A percentile compares a stretch with the other conserved stretches of the same genome.
These are phyloP conservation scores for Macaca nemestrina DNA, from an alignment of 2,113 vertebrate species.

Conservation along the genomic window DNA sequence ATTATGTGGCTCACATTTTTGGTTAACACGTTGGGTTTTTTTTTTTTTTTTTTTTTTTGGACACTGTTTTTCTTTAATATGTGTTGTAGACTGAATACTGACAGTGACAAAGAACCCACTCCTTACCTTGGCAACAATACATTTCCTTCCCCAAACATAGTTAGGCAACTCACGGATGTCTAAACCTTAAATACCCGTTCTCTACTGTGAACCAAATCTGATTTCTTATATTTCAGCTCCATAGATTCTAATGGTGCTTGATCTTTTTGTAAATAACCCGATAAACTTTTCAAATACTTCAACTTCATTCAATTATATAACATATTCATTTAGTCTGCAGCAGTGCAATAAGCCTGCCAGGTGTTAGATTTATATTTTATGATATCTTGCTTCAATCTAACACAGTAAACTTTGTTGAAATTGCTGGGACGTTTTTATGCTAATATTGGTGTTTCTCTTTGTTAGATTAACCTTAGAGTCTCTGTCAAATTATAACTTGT, in stretches of 20 bases:
- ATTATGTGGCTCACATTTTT: not conserved
- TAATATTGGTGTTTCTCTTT: not conserved
- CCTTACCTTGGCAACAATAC: not conserved
- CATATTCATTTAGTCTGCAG: not conserved
- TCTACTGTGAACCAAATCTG: not conserved
- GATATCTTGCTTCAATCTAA: not conserved
- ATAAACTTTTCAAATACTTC: not conserved
- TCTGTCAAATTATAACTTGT: not conserved
- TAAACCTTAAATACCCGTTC: not conserved
- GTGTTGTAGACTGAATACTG: not conserved
- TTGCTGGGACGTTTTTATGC: not conserved
- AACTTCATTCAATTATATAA: not conserved
- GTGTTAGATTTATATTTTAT: not conserved
- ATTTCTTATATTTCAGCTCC: not conserved
- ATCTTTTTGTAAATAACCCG: not conserved
- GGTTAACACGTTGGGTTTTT: not conserved
- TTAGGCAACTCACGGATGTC: not conserved
- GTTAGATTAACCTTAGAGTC: not conserved
- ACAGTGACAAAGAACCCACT: not conserved
- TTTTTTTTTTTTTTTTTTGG: not conserved
- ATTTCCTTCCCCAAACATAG: rapidly evolving
- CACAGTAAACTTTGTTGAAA: not conserved
- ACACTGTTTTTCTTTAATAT: not conserved
- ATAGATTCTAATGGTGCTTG: not conserved
- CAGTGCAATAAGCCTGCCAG: not conserved